Evolutionary conservation across 2,113 vertebrate species (phyloP).

Genomic region (Vulpes vulpes): DNA sequence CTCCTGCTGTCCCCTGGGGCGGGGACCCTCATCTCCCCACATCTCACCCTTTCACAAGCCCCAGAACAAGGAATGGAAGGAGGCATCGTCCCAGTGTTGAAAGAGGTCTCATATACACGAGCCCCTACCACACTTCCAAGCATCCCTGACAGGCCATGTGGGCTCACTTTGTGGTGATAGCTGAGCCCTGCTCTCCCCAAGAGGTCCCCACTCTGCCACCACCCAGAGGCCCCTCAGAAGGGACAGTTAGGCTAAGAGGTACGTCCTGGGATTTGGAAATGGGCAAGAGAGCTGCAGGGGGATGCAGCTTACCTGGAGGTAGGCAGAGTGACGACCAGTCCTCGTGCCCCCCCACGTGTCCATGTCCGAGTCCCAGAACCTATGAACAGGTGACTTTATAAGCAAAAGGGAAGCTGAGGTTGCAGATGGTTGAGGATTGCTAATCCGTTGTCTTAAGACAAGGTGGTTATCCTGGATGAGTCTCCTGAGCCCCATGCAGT

Average conservation of each 20-base stretch:
- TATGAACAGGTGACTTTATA: not conserved
- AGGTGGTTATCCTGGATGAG: not conserved
- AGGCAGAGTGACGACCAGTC: too few species aligned
- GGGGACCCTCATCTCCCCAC: not conserved
- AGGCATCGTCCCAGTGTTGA: not conserved
- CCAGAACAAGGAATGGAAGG: not conserved
- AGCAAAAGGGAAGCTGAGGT: not conserved
- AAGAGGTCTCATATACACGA: not conserved
- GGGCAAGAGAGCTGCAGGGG: not conserved
- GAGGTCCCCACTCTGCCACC: not conserved
- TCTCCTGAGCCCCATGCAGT: not conserved
- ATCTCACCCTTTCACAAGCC: not conserved
- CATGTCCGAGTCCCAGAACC: too few species aligned
- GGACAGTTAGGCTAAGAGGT: not conserved
- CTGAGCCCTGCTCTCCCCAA: not conserved
- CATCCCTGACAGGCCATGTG: too few species aligned
- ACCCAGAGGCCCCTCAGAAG: not conserved
- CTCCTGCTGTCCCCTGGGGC: not conserved
- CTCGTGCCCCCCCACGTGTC: not conserved
- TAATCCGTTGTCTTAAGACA: not conserved
- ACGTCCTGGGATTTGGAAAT: fast-evolving
- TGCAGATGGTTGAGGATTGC: not conserved
- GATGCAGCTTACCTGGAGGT: not conserved
- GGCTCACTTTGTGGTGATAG: not conserved
- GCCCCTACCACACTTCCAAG: not conserved